These are phyloP conservation scores for Brachionus asplanchnoidis DNA, from an alignment of 1,140 invertebrate species.

Conservation along the genomic window DNA sequence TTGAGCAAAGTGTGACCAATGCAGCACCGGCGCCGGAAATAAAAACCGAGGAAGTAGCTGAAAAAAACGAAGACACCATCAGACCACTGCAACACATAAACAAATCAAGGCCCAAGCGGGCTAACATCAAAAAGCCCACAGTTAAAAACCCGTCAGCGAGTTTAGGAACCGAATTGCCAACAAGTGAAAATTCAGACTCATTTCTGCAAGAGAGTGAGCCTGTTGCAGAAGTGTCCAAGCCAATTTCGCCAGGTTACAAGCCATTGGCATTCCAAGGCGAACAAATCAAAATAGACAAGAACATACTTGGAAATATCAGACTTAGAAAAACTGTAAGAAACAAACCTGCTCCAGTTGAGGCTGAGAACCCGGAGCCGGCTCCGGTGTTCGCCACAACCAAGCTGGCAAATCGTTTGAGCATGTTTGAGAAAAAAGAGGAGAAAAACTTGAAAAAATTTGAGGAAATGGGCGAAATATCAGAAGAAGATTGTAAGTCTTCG, in stretches of 20 bases:
- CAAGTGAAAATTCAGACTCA: background rate
- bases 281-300: background rate
- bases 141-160: constrained; percentile 27
- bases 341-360: background rate
- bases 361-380: background rate
- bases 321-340: constrained; percentile 16
- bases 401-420: background rate
- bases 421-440: constrained; percentile 26
- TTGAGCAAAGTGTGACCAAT: background rate
- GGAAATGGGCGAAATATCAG: background rate
- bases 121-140: background rate
- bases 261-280: background rate
- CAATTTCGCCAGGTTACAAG: background rate
- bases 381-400: background rate
- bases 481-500: background rate
- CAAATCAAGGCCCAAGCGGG: background rate
- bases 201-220: background rate
- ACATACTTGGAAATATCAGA: background rate
- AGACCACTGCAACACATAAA: constrained; percentile 25
- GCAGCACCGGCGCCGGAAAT: background rate
- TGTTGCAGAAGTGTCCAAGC: background rate
- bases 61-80: background rate
- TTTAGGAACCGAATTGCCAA: background rate
- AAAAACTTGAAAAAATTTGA: background rate
- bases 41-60: background rate